Conservation (phyloP, 1,140 invertebrate species). For the Druon quercuslanigerum region DNA sequence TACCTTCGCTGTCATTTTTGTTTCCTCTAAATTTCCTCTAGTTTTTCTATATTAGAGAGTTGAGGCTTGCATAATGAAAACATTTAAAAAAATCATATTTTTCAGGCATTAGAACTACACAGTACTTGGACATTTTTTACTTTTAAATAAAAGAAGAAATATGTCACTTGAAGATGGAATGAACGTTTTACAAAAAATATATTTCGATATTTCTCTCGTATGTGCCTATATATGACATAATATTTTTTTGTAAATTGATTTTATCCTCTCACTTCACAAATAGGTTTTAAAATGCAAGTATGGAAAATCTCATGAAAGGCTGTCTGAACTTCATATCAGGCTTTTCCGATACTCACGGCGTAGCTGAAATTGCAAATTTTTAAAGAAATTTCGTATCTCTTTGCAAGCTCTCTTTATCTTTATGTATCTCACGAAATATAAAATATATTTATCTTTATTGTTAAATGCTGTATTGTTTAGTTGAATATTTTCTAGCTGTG, state of each 20-base stretch:
- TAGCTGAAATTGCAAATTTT: background rate
- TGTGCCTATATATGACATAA: constrained; percentile 16
- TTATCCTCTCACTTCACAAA: constrained; percentile 12
- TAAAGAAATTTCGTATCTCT: background rate
- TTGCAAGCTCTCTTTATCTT: background rate
- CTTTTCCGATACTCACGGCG: background rate
- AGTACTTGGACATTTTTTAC: constrained; percentile 4
- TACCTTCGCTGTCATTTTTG: no score
- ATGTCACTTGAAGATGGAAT: constrained; percentile 1
- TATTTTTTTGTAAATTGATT: constrained; percentile 3
- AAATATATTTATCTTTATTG: background rate
- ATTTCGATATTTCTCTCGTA: constrained; percentile 1
- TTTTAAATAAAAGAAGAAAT: constrained; percentile 7
- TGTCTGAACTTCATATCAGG: background rate
- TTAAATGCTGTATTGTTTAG: background rate
- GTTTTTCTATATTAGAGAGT: no score
- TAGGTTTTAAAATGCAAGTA: background rate
- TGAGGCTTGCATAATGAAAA: no score
- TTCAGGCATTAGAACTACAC: background rate
- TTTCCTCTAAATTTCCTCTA: no score
- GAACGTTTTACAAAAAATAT: constrained; percentile 13
- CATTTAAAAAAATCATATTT: background rate
- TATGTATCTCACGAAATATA: background rate
- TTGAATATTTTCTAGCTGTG: background rate
- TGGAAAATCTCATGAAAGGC: background rate